Base-by-base conservation (phyloP, 2,113 vertebrate species). In the Istiophorus platypterus region DNA sequence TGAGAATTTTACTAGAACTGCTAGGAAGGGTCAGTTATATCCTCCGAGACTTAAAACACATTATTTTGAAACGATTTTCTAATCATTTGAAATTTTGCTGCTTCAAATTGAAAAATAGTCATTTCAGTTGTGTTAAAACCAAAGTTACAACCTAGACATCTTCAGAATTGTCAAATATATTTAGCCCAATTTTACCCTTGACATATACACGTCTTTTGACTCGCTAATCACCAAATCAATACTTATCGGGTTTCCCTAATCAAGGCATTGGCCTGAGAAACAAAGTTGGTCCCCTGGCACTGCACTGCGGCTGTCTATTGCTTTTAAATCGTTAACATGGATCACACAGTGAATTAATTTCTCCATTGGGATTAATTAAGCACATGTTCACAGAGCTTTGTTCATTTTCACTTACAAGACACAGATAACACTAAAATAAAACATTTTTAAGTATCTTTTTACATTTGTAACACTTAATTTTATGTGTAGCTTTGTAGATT, bases 301-400 rank as follows among this genome's bases (percentile, higher is more conserved):
- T 70, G 57, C 51, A 27, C 63, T n/a, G 29, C 8, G 22, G 54
- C 71, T 71, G 47, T 57, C 45, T 15, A 34, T 58, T 64, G 22
- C 76, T 56, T 39, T 41, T 29, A 54, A 61, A 79, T 79, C 57
- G 34, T 76, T 63, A 58, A 24, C 41, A 51, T 7, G 9, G 47
- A 65, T 78, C 84, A 79, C 68, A 59, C n/a, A 54, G 41, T 62
- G 15, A 34, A 73, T 54, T 31, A 9, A 56, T 71, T 68, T 41
- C 54, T 34, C 29, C 47, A 41, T 10, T 58, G 24, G 54, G 52
- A 66, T 57, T 34, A 39, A 70, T 81, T 66, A 34, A 56, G 42
- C 49, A 64, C 15, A 51, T 68, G 79, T 74, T 26, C 47, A 49
- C 71, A 42, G 26, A 14, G 10, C 51, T 52, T 52, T n/a, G 14